phyloP scores from a whole-genome alignment of 35 echinoderm and acorn worm species.

The Patiria miniata region DNA sequence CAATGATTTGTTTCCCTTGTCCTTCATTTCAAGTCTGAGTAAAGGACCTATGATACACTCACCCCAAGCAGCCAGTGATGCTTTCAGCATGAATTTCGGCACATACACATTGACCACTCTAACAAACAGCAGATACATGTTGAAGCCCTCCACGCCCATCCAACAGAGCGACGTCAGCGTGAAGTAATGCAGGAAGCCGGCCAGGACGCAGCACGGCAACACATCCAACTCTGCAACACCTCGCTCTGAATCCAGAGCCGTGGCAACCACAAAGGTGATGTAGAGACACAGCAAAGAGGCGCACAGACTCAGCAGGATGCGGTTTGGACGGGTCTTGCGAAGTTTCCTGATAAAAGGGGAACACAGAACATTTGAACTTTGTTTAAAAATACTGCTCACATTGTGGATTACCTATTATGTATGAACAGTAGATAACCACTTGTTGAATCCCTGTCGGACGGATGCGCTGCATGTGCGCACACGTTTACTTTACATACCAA shows the following conservation, averaged over 20 bases:
- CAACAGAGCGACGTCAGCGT: conserved; percentile 70
- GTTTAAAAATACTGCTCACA: not conserved
- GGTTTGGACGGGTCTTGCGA: conserved; percentile 62
- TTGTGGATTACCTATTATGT: not conserved
- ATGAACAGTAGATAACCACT: not conserved
- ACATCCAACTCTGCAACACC: conserved; percentile 30
- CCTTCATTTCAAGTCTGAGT: not conserved
- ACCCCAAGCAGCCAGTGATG: conserved; percentile 71
- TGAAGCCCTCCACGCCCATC: conserved; percentile 78
- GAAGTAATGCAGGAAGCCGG: conserved; percentile 70
- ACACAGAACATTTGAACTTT: not conserved
- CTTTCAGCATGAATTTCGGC: conserved; percentile 68
- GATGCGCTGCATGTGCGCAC: not conserved
- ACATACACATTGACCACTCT: conserved; percentile 61
- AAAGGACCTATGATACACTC: no score
- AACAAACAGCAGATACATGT: conserved; percentile 78
- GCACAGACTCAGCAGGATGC: conserved; percentile 70
- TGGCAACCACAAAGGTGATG: conserved; percentile 63
- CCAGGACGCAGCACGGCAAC: conserved; percentile 61
- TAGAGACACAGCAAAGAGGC: conserved; percentile 59
- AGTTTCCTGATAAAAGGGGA: conserved; percentile 58
- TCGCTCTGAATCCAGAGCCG: conserved; percentile 57
- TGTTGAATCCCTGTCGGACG: not conserved
- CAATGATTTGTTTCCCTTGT: no score
- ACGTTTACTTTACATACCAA: no score